phyloP scores from a whole-genome alignment of 2,113 vertebrate species.

The Sylvia atricapilla region DNA sequence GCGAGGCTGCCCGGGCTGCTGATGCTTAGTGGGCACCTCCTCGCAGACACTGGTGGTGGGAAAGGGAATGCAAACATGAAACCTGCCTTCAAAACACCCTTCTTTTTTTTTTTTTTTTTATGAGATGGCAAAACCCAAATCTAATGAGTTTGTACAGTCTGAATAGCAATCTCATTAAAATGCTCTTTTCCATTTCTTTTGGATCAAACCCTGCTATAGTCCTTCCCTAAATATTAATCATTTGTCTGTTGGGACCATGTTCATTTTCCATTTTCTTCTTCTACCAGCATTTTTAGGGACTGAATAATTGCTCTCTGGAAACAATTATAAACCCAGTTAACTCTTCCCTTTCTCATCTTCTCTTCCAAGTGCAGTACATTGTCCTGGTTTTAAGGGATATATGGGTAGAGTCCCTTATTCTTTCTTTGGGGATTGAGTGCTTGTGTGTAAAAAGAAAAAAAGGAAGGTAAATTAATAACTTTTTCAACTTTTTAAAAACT shows the following conservation, averaged over 20 bases:
- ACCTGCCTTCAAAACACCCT: background rate
- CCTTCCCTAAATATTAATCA: constrained; percentile 51
- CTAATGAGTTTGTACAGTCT: background rate
- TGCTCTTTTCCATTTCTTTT: constrained; percentile 13
- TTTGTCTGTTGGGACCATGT: constrained; percentile 29
- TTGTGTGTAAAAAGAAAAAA: background rate
- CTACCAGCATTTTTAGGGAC: constrained; percentile 36
- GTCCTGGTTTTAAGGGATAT: background rate
- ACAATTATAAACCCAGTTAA: constrained; percentile 44
- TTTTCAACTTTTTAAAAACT: background rate
- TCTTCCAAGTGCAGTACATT: background rate
- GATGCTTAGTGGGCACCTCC: background rate
- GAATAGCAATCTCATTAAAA: background rate
- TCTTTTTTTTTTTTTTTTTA: background rate
- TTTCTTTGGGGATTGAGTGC: background rate
- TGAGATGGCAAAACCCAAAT: background rate
- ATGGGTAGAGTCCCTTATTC: background rate
- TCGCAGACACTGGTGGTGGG: background rate
- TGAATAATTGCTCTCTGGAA: constrained; percentile 46
- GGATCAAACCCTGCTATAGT: background rate
- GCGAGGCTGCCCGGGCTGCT: fast-evolving
- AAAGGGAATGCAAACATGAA: background rate
- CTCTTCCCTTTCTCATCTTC: constrained; percentile 21
- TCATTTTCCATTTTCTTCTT: constrained; percentile 47
- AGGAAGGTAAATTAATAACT: background rate